These are phyloP conservation scores for Agonopterix arenella DNA, from an alignment of 2,888 invertebrate genomes.

Conservation along the genomic window DNA sequence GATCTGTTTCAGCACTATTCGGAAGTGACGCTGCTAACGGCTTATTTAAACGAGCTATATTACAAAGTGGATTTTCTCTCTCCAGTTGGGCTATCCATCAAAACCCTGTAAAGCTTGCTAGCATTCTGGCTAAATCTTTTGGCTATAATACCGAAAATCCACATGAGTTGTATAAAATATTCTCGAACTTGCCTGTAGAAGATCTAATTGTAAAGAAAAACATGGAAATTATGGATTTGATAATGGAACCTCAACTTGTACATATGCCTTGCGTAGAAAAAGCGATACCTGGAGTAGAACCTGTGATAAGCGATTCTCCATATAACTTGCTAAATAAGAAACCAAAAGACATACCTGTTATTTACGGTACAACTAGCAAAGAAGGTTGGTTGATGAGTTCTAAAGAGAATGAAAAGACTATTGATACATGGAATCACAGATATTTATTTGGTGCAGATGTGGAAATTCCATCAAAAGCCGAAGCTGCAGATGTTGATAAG, in stretches of 20 bases:
- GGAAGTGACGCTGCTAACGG: slow-evolving; percentile 47
- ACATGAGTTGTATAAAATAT: slow-evolving; percentile 47
- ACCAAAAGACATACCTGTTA: slow-evolving; percentile 35
- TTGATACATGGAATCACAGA: slow-evolving; percentile 34
- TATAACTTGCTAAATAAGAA: slow-evolving; percentile 44
- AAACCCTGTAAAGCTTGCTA: slow-evolving; percentile 50
- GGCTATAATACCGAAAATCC: slow-evolving; percentile 49
- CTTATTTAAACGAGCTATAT: slow-evolving; percentile 52
- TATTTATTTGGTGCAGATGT: slow-evolving; percentile 62
- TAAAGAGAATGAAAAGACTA: slow-evolving; percentile 27
- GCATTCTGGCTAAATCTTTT: slow-evolving; percentile 46
- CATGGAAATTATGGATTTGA: slow-evolving; percentile 44
- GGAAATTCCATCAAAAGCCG: slow-evolving; percentile 39
- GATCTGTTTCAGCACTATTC: slow-evolving; percentile 44
- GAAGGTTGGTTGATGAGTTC: slow-evolving; percentile 47
- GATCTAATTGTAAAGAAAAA: slow-evolving; percentile 37
- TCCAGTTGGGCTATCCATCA: slow-evolving; percentile 58
- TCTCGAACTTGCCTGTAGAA: slow-evolving; percentile 36
- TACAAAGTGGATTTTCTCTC: slow-evolving; percentile 57
- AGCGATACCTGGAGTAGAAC: slow-evolving; percentile 41
- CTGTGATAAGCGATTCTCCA: slow-evolving; percentile 50
- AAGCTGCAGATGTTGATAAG: slow-evolving; percentile 33
- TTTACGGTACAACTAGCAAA: slow-evolving; percentile 49
- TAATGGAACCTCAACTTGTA: slow-evolving; percentile 52
- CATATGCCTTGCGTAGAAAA: slow-evolving; percentile 60